These are phyloP conservation scores for Nasonia oneida DNA, from an alignment of 2,888 invertebrate species.

Conservation along the genomic window DNA sequence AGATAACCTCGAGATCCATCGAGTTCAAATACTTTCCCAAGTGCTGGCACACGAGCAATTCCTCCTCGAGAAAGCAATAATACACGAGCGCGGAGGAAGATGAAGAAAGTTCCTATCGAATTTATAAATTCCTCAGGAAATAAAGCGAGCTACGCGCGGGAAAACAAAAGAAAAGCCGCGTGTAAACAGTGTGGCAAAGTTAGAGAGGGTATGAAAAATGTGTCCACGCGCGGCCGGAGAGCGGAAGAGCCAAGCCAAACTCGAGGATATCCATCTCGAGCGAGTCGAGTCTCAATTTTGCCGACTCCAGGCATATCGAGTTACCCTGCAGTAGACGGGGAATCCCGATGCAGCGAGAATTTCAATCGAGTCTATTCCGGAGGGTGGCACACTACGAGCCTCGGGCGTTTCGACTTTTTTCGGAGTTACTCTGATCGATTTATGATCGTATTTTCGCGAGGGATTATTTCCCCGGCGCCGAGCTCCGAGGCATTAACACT, in stretches of 20 bases:
- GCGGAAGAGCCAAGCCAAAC: background rate
- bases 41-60: background rate
- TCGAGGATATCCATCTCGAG: background rate
- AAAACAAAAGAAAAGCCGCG: background rate
- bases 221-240: background rate
- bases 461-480: background rate
- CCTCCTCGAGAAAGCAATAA: background rate
- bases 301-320: conserved; percentile 31
- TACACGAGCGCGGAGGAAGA: background rate
- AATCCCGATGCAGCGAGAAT: conserved; percentile 32
- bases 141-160: background rate
- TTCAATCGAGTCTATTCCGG: conserved; percentile 29
- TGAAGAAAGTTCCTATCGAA: conserved; percentile 27
- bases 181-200: conserved; percentile 23
- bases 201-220: background rate
- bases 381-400: background rate
- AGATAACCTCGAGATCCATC: background rate
- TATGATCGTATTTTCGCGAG: conserved; percentile 2
- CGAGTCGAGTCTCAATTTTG: conserved; percentile 30
- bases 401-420: conserved; percentile 23
- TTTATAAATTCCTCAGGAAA: conserved; percentile 12
- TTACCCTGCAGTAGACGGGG: background rate
- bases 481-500: background rate
- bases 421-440: conserved; percentile 9
- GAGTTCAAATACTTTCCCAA: conserved; percentile 12